These are phyloP conservation scores for Tetramorium simillimum DNA, from an alignment of 1,140 invertebrate genomes.

Conservation along the genomic window DNA sequence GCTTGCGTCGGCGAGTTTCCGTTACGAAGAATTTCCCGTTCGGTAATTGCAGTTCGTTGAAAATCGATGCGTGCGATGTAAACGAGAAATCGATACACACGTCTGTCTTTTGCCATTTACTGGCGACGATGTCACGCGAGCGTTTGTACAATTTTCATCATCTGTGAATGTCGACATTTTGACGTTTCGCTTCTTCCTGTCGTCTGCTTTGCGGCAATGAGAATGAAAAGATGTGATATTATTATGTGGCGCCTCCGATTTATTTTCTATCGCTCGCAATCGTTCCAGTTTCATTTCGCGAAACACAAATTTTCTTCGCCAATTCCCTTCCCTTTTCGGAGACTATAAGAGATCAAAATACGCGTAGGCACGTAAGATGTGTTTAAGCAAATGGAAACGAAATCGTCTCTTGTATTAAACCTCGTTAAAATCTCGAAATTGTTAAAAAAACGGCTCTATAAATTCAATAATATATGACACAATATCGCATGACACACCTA, in stretches of 20 bases:
- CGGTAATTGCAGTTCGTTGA: not conserved
- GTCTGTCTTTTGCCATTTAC: not conserved
- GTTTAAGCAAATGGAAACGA: not conserved
- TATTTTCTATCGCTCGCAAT: conserved; percentile 20
- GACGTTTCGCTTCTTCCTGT: conserved; percentile 12
- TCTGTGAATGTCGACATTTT: not conserved
- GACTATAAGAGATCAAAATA: not conserved
- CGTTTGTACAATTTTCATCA: conserved; percentile 22
- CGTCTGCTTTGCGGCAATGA: not conserved
- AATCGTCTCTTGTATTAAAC: not conserved
- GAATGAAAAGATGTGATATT: not conserved
- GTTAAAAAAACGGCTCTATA: not conserved
- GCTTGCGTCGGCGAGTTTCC: not conserved
- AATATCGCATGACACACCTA: not conserved
- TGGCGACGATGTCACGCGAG: conserved; percentile 1
- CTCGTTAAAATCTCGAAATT: not conserved
- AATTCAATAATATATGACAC: not conserved
- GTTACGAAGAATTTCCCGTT: not conserved
- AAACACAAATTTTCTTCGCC: conserved; percentile 8
- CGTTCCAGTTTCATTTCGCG: conserved; percentile 22
- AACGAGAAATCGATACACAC: conserved; percentile 28
- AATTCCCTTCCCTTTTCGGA: not conserved
- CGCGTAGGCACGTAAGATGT: not conserved
- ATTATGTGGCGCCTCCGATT: conserved; percentile 14
- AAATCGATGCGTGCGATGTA: conserved; percentile 22